Evolutionary conservation across 2,888 invertebrate species (phyloP).

Genomic region (Catocala fraxini): DNA sequence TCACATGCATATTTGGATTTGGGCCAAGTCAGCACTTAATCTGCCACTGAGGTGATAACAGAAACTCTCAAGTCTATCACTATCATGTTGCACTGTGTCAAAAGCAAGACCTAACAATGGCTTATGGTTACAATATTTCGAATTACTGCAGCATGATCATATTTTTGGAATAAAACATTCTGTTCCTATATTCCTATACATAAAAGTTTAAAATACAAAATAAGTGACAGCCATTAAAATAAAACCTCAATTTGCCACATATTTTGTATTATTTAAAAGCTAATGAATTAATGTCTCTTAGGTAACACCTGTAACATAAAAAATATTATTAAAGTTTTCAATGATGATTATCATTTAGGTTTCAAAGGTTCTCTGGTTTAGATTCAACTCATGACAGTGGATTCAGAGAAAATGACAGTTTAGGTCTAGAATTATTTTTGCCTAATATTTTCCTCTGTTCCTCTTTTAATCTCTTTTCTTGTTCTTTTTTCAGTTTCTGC

Average conservation of each 20-base stretch:
- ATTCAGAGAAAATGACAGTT: slow-evolving; percentile 96
- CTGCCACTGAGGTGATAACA: too few species aligned
- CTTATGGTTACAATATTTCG: too few species aligned
- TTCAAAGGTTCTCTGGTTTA: slow-evolving; percentile 3
- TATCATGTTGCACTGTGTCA: too few species aligned
- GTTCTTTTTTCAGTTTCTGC: slow-evolving; percentile 96
- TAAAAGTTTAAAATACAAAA: slow-evolving; percentile 1
- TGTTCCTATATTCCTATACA: background rate
- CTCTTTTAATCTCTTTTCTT: slow-evolving; percentile 96
- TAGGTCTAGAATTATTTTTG: slow-evolving; percentile 98
- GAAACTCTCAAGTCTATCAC: too few species aligned
- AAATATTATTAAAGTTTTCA: slow-evolving; percentile 25
- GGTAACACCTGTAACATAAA: slow-evolving; percentile 37
- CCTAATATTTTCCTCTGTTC: slow-evolving; percentile 99
- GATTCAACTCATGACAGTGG: slow-evolving; percentile 90
- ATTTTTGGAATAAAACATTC: background rate
- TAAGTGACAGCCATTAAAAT: slow-evolving; percentile 12
- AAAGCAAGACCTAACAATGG: too few species aligned
- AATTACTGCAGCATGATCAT: background rate
- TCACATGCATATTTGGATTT: too few species aligned
- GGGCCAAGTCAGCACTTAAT: too few species aligned
- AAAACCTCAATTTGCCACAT: slow-evolving; percentile 21
- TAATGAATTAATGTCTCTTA: slow-evolving; percentile 36
- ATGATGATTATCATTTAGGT: slow-evolving; percentile 16
- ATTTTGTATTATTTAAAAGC: slow-evolving; percentile 16